Evolutionary conservation across 2,888 invertebrate species (phyloP), one percentile per base, ranked within the genome.

Genomic region (Polydesmus complanatus): DNA sequence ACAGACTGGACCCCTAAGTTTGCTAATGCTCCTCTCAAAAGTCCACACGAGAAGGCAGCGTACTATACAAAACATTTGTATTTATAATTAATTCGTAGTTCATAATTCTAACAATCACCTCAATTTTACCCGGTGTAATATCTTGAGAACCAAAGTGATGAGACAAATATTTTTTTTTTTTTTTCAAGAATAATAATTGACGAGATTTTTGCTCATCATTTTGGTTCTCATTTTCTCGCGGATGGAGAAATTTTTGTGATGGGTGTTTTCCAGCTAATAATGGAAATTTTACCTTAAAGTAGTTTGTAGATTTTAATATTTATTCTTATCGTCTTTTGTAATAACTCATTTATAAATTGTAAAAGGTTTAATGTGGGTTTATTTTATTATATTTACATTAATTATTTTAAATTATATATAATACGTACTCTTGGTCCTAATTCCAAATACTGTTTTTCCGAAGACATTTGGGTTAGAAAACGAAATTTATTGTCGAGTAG

Each of bases 401-500:
- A n/a, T n/a, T n/a, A n/a, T n/a, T 37, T 37, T 14, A 37, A 14
- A 14, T 37, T 37, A 14, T 37, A 37, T 37, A 8, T 8, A 53
- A 22, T 37, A 62, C 67, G 72, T 76, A 88, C 85, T 75, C 88
- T 83, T 1, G 94, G 93, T 53, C 93, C 92, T 73, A 83, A 83
- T 71, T 92, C 91, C 65, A 96, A 78, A 75, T 93, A 95, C 70
- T 97, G 95, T 69, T 88, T 84, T 2, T 88, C 86, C 68, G 83
- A 85, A 1, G 92, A 90, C 67, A 98, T 84, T 70, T 86, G 88
- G 11, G 85, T 85, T 3, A 98, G 78, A 70, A 96, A 89, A 62
- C 91, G 80, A 74, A 98, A 97, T 61, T 85, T 83, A 77, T 94
- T 95, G 73, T 98, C 97, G 75, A 96, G 94, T 22, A 98, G 78